phyloP scores from a whole-genome alignment of 2,797 vertebrate species.

The Hirundo rustica region DNA sequence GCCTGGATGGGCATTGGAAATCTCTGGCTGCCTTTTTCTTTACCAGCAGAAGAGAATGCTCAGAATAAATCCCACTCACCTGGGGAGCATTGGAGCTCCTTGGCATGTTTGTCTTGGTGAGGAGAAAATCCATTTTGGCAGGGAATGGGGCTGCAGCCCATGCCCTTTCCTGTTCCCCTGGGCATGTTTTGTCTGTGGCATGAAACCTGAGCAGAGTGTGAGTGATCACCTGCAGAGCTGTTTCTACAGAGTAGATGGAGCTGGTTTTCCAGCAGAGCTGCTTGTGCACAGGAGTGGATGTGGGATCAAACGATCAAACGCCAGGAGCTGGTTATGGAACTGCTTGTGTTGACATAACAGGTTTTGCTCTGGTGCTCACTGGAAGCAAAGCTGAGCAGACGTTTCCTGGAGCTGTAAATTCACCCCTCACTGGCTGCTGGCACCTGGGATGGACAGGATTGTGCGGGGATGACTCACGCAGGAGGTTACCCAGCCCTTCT shows the following conservation, averaged over 20 bases:
- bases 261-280: not conserved
- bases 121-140: not conserved
- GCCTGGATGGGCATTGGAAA: rapidly evolving
- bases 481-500: not conserved
- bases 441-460: not conserved
- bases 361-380: not conserved
- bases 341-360: not conserved
- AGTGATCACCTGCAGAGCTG: not conserved
- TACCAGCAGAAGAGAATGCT: not conserved
- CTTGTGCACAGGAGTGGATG: rapidly evolving
- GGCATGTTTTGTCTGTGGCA: not conserved
- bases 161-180: rapidly evolving
- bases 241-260: rapidly evolving
- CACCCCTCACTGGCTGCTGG: not conserved
- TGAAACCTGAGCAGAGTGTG: not conserved
- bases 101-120: not conserved
- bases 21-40: not conserved
- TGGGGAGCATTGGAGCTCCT: rapidly evolving
- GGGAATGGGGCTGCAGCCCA: rapidly evolving
- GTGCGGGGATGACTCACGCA: not conserved
- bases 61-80: not conserved
- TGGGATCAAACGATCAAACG: rapidly evolving
- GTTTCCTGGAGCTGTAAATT: conserved; percentile 35
- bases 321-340: not conserved
- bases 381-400: not conserved